Percentiles rank a stretch among this genome's conserved stretches.
Evolutionary conservation across 2,888 invertebrate genomes (phyloP).

Genomic region (Pilophorus perplexus): DNA sequence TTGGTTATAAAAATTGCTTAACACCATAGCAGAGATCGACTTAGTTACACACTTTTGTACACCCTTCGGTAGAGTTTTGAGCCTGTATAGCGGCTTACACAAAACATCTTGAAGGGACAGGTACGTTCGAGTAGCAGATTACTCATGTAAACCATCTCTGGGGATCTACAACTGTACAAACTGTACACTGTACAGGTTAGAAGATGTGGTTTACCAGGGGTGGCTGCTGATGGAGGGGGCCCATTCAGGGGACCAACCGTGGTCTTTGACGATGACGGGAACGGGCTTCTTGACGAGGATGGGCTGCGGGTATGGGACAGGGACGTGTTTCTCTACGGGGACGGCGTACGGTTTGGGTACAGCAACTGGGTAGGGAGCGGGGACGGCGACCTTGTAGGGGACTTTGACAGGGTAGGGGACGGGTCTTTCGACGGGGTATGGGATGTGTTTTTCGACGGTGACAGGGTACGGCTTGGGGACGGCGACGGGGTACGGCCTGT

Average conservation of each 20-base stretch:
- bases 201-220: constrained; percentile 6
- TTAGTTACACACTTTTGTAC: no score
- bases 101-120: no score
- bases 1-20: no score
- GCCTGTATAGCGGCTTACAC: no score
- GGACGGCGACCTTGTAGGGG: constrained; percentile 57
- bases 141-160: no score
- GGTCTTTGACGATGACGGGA: constrained; percentile 67
- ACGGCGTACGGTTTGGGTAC: constrained; percentile 77
- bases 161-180: no score
- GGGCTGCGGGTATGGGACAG: constrained; percentile 66
- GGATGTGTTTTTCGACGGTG: constrained; percentile 59
- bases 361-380: constrained; percentile 58
- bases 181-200: no score
- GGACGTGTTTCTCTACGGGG: constrained; percentile 70
- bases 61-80: no score
- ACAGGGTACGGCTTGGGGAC: constrained; percentile 54
- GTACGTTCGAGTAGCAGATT: no score
- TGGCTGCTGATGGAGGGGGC: constrained; percentile 17
- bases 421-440: constrained; percentile 56
- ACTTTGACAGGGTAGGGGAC: constrained; percentile 66
- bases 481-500: constrained; percentile 61
- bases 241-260: constrained; percentile 31
- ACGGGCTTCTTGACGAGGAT: constrained; percentile 74
- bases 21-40: no score